Conservation (phyloP, 2,797 vertebrate genomes). For the Hydrolagus colliei region DNA sequence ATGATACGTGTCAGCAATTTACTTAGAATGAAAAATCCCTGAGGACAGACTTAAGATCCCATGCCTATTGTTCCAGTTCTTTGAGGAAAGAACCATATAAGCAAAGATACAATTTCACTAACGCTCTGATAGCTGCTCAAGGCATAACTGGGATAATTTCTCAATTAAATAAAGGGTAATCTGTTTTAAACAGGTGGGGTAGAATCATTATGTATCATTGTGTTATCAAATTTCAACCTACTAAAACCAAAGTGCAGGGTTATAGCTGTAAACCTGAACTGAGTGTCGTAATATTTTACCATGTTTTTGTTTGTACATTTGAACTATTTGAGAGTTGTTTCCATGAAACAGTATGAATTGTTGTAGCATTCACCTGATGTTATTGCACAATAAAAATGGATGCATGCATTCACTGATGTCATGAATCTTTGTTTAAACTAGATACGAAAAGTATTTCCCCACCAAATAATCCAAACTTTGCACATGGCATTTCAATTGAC, state of each 20-base stretch:
- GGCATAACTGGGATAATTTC: slow-evolving; percentile 19
- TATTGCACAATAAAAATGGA: slow-evolving; percentile 75
- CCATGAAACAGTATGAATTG: slow-evolving; percentile 65
- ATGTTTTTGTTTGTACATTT: slow-evolving; percentile 69
- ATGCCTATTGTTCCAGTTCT: background rate
- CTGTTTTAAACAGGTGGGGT: slow-evolving; percentile 7
- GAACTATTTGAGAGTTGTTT: slow-evolving; percentile 66
- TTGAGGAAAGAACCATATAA: background rate
- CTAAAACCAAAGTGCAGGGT: slow-evolving; percentile 12
- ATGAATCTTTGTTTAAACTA: slow-evolving; percentile 89
- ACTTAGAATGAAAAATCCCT: background rate
- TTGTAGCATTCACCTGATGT: slow-evolving; percentile 69
- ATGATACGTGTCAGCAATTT: background rate
- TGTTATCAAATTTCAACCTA: background rate
- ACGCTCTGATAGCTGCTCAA: background rate
- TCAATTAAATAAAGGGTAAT: slow-evolving; percentile 19
- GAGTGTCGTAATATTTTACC: slow-evolving; percentile 60
- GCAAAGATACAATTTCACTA: background rate
- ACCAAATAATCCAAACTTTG: slow-evolving; percentile 63
- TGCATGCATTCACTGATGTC: slow-evolving; percentile 72
- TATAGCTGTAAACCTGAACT: slow-evolving; percentile 31
- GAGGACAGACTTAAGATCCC: background rate
- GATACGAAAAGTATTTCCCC: slow-evolving; percentile 72
- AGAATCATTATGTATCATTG: slow-evolving; percentile 5
- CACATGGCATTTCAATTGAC: slow-evolving; percentile 59